phyloP scores from a whole-genome alignment of 2,888 invertebrate species.

The Halocaridina rubra region DNA sequence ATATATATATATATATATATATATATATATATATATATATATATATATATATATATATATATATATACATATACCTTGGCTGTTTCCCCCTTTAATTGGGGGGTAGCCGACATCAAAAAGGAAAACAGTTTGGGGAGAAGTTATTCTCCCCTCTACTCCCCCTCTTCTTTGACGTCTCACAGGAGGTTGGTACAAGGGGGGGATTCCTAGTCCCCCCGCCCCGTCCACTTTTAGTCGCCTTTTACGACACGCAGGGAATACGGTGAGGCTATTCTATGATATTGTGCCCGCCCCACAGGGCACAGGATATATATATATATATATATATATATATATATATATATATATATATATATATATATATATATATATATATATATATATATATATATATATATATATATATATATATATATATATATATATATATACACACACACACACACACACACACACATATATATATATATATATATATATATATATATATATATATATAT shows the following conservation, averaged over 20 bases:
- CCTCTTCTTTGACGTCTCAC: too few species aligned
- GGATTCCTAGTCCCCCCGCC: too few species aligned
- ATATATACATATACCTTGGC: not conserved
- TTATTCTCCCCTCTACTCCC: too few species aligned
- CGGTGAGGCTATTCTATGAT: too few species aligned
- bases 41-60: not conserved
- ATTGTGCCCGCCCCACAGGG: too few species aligned
- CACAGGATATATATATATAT: conserved; percentile 14
- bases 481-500: conserved; percentile 11
- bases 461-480: not conserved
- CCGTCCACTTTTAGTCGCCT: too few species aligned
- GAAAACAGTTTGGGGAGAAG: too few species aligned
- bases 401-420: conserved; percentile 14
- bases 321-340: conserved; percentile 4
- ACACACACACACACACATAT: not conserved
- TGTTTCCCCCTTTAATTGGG: too few species aligned
- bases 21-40: not conserved
- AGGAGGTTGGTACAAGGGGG: too few species aligned
- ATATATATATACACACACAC: not conserved
- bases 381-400: conserved; percentile 14
- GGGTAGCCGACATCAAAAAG: too few species aligned
- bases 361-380: not conserved
- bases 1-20: conserved; percentile 1
- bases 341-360: not conserved
- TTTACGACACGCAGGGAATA: too few species aligned